Evolutionary conservation across 1,140 invertebrate genomes (phyloP).

Genomic region (Thaumatotibia leucotreta): DNA sequence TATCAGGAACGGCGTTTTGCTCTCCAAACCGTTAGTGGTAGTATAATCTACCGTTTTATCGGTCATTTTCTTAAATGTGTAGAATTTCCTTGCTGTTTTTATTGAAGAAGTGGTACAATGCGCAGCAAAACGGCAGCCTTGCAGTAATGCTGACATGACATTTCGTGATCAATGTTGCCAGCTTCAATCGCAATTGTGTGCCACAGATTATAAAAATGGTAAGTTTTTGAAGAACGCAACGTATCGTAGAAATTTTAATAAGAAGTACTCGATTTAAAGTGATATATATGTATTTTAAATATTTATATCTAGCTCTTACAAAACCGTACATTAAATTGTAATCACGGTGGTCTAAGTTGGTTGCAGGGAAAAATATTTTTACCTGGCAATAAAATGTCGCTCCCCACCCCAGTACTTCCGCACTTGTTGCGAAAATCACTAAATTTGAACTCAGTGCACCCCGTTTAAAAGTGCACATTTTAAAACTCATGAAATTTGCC

Average conservation of each 20-base stretch:
- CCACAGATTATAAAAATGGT: background rate
- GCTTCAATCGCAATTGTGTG: background rate
- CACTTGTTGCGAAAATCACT: background rate
- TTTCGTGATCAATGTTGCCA: background rate
- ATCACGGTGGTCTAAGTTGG: too few species aligned
- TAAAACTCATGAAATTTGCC: background rate
- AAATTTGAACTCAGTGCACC: background rate
- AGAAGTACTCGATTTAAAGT: too few species aligned
- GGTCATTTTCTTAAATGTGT: slow-evolving; percentile 64
- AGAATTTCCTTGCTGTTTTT: slow-evolving; percentile 40
- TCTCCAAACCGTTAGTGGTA: slow-evolving; percentile 78
- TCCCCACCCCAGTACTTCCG: background rate
- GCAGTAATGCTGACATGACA: slow-evolving; percentile 31
- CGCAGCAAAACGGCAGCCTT: slow-evolving; percentile 35
- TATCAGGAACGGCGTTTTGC: slow-evolving; percentile 94
- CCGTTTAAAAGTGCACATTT: background rate
- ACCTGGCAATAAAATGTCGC: background rate
- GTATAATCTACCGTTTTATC: slow-evolving; percentile 57
- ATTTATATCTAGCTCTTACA: too few species aligned
- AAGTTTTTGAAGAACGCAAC: background rate
- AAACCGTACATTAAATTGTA: too few species aligned
- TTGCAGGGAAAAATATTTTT: too few species aligned
- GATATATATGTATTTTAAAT: too few species aligned
- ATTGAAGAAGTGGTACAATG: slow-evolving; percentile 47
- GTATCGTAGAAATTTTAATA: too few species aligned